phyloP scores from a whole-genome alignment of 2,113 vertebrate species.

The Eublepharis macularius region DNA sequence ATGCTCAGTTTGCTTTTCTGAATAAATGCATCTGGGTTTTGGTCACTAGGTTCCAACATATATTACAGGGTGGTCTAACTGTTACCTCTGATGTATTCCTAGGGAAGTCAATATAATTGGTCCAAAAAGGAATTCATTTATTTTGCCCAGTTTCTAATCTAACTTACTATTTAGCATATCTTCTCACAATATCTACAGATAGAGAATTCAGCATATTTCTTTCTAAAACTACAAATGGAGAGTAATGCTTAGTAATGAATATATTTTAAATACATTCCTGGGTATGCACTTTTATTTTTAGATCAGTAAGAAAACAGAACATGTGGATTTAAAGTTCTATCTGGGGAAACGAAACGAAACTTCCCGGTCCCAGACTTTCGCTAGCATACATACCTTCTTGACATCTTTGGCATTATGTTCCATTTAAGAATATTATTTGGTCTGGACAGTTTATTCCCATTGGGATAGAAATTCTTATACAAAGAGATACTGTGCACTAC shows the following conservation, averaged over 20 bases:
- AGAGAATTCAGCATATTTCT: too few relatives aligned
- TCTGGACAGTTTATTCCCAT: background rate
- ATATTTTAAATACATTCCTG: background rate
- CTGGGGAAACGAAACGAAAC: background rate
- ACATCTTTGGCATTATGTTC: background rate
- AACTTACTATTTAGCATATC: too few relatives aligned
- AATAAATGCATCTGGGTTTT: too few relatives aligned
- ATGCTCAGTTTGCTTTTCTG: too few relatives aligned
- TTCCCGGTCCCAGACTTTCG: background rate
- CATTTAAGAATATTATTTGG: background rate
- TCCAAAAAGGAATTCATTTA: too few relatives aligned
- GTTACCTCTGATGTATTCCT: too few relatives aligned
- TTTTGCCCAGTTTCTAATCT: too few relatives aligned
- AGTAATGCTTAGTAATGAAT: background rate
- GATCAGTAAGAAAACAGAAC: background rate
- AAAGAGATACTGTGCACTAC: background rate
- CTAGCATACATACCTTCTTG: background rate
- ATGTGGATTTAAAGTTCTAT: background rate
- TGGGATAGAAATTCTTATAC: background rate
- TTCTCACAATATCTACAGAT: too few relatives aligned
- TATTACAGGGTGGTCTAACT: too few relatives aligned
- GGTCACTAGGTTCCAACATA: too few relatives aligned
- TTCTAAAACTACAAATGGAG: background rate
- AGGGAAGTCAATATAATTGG: too few relatives aligned
- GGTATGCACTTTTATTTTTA: background rate